Percentiles rank a stretch among this genome's conserved stretches.
These are phyloP conservation scores for Pseudorhombus dupliciocellatus DNA, from an alignment of 2,113 vertebrate genomes.

Conservation along the genomic window DNA sequence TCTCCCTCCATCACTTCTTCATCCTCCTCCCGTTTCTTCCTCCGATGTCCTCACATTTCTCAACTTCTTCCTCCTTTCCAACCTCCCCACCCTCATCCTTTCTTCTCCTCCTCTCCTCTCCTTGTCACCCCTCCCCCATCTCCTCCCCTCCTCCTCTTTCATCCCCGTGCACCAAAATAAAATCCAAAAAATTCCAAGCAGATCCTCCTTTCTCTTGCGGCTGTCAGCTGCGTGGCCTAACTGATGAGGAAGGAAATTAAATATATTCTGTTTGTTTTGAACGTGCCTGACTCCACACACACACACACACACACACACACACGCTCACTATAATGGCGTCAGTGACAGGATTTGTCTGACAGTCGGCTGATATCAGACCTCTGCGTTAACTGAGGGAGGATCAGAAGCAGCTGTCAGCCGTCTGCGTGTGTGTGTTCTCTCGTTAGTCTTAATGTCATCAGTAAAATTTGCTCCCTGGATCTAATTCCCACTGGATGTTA, in stretches of 20 bases:
- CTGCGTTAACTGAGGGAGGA: slow-evolving; percentile 56
- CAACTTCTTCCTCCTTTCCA: neutral
- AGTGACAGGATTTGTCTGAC: slow-evolving; percentile 57
- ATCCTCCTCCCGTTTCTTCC: neutral
- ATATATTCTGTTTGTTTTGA: slow-evolving; percentile 53
- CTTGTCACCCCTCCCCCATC: neutral
- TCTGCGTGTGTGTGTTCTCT: slow-evolving; percentile 19
- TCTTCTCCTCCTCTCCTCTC: neutral
- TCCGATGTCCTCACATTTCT: neutral
- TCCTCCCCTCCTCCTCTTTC: slow-evolving; percentile 21
- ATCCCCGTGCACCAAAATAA: slow-evolving; percentile 23
- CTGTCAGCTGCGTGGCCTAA: slow-evolving; percentile 46
- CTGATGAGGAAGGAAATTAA: slow-evolving; percentile 23
- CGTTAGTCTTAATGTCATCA: slow-evolving; percentile 36
- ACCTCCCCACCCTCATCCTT: neutral
- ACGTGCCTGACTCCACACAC: neutral
- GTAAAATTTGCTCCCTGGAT: slow-evolving; percentile 24
- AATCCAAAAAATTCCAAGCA: slow-evolving; percentile 26
- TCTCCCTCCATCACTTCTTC: neutral
- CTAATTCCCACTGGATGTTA: slow-evolving; percentile 57
- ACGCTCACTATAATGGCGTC: slow-evolving; percentile 22
- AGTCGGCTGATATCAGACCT: slow-evolving; percentile 46
- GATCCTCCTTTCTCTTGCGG: slow-evolving; percentile 28
- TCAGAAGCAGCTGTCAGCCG: slow-evolving; percentile 64
- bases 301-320: slow-evolving; percentile 4